Percentiles rank a stretch among this genome's conserved stretches.
These are phyloP conservation scores for Notarius lentiginosus DNA, from an alignment of 2,113 vertebrate genomes.

Conservation along the genomic window DNA sequence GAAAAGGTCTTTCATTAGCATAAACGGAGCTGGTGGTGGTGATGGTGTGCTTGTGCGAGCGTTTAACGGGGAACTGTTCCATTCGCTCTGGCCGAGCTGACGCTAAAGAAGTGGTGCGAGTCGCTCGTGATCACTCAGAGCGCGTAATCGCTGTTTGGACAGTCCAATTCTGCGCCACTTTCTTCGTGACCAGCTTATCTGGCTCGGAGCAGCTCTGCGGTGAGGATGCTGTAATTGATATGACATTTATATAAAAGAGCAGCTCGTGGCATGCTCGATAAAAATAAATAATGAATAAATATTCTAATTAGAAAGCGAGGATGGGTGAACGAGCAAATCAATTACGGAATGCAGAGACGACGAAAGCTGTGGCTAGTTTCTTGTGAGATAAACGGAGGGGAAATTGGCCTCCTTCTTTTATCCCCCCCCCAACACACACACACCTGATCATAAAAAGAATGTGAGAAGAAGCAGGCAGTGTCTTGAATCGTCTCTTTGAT, in stretches of 20 bases:
- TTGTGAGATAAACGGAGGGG: too few species aligned
- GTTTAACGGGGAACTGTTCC: neutral
- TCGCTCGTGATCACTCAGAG: neutral
- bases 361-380: neutral
- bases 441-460: neutral
- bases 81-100: neutral
- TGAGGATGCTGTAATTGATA: slow-evolving; percentile 29
- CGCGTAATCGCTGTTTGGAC: slow-evolving; percentile 12
- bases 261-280: neutral
- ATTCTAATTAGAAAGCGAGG: slow-evolving; percentile 4
- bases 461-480: neutral
- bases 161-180: neutral
- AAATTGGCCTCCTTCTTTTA: neutral
- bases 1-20: neutral
- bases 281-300: slow-evolving; percentile 24
- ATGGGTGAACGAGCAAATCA: neutral
- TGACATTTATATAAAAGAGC: slow-evolving; percentile 40
- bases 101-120: neutral
- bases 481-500: slow-evolving; percentile 24
- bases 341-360: neutral
- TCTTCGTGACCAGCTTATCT: neutral
- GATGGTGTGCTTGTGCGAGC: neutral
- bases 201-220: neutral
- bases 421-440: too few species aligned
- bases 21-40: neutral